A percentile compares a stretch with the other conserved stretches of the same genome.
Conservation (phyloP, 2,113 vertebrate species). For the Tautogolabrus adspersus region DNA sequence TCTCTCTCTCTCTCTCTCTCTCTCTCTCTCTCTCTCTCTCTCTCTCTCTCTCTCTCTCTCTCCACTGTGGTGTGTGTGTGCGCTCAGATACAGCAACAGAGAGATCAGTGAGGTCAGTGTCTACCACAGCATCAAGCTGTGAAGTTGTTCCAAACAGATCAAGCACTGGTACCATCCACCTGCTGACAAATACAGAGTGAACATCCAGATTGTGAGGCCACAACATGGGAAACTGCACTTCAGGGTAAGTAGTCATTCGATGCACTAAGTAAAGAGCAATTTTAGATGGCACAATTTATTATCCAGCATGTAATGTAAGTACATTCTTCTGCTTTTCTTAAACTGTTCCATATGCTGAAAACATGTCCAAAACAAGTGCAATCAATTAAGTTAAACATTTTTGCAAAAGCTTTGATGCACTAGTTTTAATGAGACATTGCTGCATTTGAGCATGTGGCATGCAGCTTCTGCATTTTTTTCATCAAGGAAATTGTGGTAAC, state of each 20-base stretch:
- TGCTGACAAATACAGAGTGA: not conserved
- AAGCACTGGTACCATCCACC: conserved; percentile 1
- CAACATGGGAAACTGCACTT: conserved; percentile 73
- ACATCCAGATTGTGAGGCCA: not conserved
- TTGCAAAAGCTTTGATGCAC: no score
- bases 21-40: conserved; percentile 23
- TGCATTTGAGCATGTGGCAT: not conserved
- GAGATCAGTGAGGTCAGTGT: conserved; percentile 28
- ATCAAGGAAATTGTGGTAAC: conserved; percentile 38
- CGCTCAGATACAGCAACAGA: conserved; percentile 12
- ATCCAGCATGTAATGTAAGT: not conserved
- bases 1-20: conserved; percentile 9
- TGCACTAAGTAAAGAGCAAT: not conserved
- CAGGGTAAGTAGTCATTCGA: conserved; percentile 50
- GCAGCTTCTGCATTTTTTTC: conserved; percentile 21
- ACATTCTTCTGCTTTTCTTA: not conserved
- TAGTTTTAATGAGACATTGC: not conserved
- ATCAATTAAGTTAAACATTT: no score
- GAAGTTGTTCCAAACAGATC: conserved; percentile 8
- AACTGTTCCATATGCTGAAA: no score
- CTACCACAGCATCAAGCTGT: not conserved
- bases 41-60: conserved; percentile 18
- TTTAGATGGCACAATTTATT: not conserved
- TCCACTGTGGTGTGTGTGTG: conserved; percentile 21
- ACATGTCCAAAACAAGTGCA: no score